A percentile compares a stretch with the other conserved stretches of the same genome.
Evolutionary conservation across 2,888 invertebrate genomes (phyloP).

Genomic region (Brenthis ino): DNA sequence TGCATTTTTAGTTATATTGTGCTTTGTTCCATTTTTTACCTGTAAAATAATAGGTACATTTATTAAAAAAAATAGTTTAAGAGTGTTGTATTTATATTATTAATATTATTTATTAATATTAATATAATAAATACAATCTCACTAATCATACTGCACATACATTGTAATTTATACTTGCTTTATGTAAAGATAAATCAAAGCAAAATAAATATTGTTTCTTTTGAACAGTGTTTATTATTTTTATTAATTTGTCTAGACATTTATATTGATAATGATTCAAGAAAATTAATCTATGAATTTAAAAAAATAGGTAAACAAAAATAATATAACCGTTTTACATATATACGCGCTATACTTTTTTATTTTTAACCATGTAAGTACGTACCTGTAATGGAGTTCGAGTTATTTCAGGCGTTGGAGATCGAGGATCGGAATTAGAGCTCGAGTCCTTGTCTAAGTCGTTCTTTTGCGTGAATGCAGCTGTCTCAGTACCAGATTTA

Average conservation of each 20-base stretch:
- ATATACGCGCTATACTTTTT: not conserved
- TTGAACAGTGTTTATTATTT: too few species aligned
- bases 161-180: too few species aligned
- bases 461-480: conserved; percentile 54
- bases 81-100: too few species aligned
- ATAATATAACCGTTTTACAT: not conserved
- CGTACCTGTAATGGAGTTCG: conserved; percentile 83
- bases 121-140: too few species aligned
- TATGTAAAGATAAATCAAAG: too few species aligned
- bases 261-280: too few species aligned
- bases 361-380: conserved; percentile 21
- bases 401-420: conserved; percentile 82
- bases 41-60: conserved; percentile 49
- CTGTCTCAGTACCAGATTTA: conserved; percentile 59
- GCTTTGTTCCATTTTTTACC: conserved; percentile 66
- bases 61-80: not conserved
- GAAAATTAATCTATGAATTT: too few species aligned
- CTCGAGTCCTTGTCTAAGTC: conserved; percentile 56
- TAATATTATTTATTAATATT: too few species aligned
- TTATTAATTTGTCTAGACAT: too few species aligned
- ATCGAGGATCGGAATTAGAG: conserved; percentile 79
- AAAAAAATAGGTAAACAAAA: too few species aligned
- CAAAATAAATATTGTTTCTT: too few species aligned
- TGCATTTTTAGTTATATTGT: conserved; percentile 76
- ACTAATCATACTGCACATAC: too few species aligned